Evolutionary conservation across 2,113 vertebrate species (phyloP).

Genomic region (Petrocephalus zakoni): DNA sequence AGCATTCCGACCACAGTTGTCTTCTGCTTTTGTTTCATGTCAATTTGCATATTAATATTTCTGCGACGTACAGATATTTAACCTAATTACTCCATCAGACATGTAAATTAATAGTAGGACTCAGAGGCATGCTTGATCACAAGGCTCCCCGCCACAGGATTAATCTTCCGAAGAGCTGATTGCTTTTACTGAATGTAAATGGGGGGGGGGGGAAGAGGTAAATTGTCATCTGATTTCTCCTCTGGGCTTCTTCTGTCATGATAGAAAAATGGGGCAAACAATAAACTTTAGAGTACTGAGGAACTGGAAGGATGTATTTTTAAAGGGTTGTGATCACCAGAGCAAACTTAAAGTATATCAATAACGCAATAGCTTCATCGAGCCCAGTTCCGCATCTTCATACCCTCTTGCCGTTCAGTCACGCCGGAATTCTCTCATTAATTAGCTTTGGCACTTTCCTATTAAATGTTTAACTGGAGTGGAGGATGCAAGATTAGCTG

Average conservation of each 20-base stretch:
- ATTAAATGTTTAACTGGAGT: not conserved
- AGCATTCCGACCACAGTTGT: not conserved
- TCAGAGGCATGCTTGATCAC: constrained; percentile 43
- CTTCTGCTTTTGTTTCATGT: not conserved
- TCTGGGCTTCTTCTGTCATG: constrained; percentile 4
- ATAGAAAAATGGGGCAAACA: not conserved
- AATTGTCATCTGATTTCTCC: constrained; percentile 1
- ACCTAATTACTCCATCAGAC: constrained; percentile 22
- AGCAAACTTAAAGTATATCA: not conserved
- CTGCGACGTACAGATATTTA: constrained; percentile 12
- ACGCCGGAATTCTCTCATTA: not conserved
- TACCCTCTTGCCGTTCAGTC: not conserved
- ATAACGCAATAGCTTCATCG: not conserved
- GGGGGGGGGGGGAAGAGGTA: not conserved
- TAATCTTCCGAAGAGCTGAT: constrained; percentile 42
- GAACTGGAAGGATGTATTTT: not conserved
- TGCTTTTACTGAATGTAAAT: constrained; percentile 27
- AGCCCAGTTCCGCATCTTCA: not conserved
- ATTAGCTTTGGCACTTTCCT: not conserved
- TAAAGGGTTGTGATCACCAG: not conserved
- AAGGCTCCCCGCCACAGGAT: constrained; percentile 39
- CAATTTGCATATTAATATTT: constrained; percentile 17
- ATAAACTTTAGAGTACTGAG: not conserved
- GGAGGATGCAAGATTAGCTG: not conserved
- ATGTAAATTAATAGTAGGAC: constrained; percentile 37